These are phyloP conservation scores for Nomada lathburiana DNA, from an alignment of 2,888 invertebrate genomes.

Conservation along the genomic window DNA sequence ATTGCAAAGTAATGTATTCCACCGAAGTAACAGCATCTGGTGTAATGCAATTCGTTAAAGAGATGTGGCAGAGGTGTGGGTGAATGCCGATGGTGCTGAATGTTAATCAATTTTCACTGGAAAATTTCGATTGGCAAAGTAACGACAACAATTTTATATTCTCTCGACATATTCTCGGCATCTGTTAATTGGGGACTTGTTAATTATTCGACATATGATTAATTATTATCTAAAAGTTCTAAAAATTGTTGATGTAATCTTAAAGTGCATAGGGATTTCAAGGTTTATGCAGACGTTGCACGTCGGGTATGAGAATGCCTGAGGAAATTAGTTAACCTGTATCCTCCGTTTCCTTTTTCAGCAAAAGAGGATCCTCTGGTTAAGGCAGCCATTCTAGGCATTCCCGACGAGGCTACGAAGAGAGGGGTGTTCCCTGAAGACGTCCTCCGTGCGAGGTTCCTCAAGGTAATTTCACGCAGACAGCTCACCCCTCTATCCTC, in stretches of 20 bases:
- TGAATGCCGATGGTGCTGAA: constrained; percentile 7
- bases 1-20: constrained; percentile 55
- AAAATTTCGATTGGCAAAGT: constrained; percentile 28
- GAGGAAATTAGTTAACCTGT: background rate
- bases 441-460: constrained; percentile 93
- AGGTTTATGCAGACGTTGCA: no score
- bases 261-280: no score
- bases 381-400: constrained; percentile 89
- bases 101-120: constrained; percentile 50
- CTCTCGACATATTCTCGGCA: background rate
- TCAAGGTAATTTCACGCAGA: constrained; percentile 84
- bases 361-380: constrained; percentile 93
- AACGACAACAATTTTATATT: constrained; percentile 6
- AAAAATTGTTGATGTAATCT: no score
- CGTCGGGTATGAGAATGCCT: no score
- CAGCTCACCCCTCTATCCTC: background rate
- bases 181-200: background rate
- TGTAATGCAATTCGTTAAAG: constrained; percentile 54
- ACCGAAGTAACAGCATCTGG: constrained; percentile 50
- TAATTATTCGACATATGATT: background rate
- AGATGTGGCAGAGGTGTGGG: background rate
- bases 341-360: constrained; percentile 73
- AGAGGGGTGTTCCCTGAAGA: constrained; percentile 96
- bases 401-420: constrained; percentile 91
- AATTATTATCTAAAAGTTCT: no score